Evolutionary conservation across 2,113 vertebrate genomes (phyloP), one percentile per base, ranked within the genome.

Genomic region (Eulemur rufifrons): DNA sequence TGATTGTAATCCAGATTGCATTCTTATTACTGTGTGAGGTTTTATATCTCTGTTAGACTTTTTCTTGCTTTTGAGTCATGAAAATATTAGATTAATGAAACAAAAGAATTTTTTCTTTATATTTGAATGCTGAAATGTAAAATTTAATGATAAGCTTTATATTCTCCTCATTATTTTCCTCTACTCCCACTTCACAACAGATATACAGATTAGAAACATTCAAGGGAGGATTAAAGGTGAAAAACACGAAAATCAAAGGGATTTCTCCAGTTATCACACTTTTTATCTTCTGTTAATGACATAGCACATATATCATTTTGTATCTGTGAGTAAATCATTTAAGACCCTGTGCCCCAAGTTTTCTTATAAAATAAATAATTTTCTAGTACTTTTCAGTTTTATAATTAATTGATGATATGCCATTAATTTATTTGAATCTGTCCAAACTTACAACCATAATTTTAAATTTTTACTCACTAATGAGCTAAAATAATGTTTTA

Each of bases 61-160:
- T 84, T n/a, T 74, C 63, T 90, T 92, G 12, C 17, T 61, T 86
- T 80, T 69, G 21, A 93, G 69, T 81, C 6, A 61, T 68, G 39
- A 78, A 86, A 56, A 85, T 45, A n/a, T 63, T 86, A 86, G n/a
- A 95, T 71, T 94, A 18, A 73, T 74, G 8, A 85, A 63, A 92
- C 54, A 85, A 82, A 94, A 66, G 14, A 5, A n/a, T 27, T 81
- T 96, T 32, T 88, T 21, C 45, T 92, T 56, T 1, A 83, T 59
- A 61, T 61, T 42, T 91, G 37, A 92, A 61, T 87, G 39, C 39
- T 25, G 47, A 56, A 77, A 42, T 92, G 11, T 61, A 76, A 50
- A 82, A 34, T 23, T 80, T 82, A 80, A 56, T 66, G 27, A 77
- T 47, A 21, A 81, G 1, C 10, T 83, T 95, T 86, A 61, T 71